Evolutionary conservation across 2,888 invertebrate genomes (phyloP).

Genomic region (Aromia moschata): DNA sequence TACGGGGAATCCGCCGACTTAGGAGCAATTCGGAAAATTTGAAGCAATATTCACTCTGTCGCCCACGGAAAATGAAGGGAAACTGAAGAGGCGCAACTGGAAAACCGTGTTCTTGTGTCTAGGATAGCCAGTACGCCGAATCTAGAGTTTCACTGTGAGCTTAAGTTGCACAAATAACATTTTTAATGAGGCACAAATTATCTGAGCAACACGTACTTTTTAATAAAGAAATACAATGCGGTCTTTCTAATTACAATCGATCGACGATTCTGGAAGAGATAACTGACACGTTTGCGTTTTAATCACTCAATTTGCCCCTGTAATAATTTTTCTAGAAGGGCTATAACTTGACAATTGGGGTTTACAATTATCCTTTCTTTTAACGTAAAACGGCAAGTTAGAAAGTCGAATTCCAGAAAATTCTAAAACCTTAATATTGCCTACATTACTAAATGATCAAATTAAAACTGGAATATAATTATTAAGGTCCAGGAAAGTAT

Average conservation of each 20-base stretch:
- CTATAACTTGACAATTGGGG: no score
- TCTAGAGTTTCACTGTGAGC: constrained; percentile 31
- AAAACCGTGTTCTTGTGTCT: constrained; percentile 21
- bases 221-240: not conserved
- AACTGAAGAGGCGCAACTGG: constrained; percentile 29
- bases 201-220: not conserved
- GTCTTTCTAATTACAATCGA: not conserved
- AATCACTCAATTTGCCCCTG: not conserved
- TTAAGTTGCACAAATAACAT: constrained; percentile 19
- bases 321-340: not conserved
- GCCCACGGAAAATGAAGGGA: constrained; percentile 24
- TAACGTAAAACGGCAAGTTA: no score
- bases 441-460: no score
- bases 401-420: no score
- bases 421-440: no score
- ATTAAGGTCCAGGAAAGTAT: no score
- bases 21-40: no score
- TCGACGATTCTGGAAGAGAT: constrained; percentile 2
- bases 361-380: no score
- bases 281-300: constrained; percentile 11
- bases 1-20: no score
- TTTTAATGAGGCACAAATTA: constrained; percentile 29
- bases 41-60: constrained; percentile 19
- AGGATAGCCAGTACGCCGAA: constrained; percentile 41
- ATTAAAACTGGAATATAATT: no score